A percentile compares a stretch with the other conserved stretches of the same genome.
phyloP scores from a whole-genome alignment of 2,113 vertebrate genomes.

The Tetrax tetrax region DNA sequence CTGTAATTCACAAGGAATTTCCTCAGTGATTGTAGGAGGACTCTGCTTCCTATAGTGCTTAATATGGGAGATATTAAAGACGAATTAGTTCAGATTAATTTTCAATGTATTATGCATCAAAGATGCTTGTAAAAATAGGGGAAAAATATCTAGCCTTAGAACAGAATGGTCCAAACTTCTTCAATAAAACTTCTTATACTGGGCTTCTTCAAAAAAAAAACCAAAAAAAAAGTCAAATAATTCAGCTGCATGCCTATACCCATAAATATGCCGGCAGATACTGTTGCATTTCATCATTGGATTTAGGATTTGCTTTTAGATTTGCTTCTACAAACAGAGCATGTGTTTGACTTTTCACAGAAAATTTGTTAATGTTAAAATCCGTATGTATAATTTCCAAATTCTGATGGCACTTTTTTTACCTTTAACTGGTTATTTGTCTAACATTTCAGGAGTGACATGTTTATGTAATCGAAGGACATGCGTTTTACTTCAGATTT shows the following conservation, averaged over 20 bases:
- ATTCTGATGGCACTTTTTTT: not conserved
- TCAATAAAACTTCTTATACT: not conserved
- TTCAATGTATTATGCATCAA: not conserved
- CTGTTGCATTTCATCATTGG: not conserved
- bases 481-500: not conserved
- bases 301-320: not conserved
- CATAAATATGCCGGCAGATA: not conserved
- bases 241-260: not conserved
- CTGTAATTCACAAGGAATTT: constrained; percentile 70
- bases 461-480: not conserved
- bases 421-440: not conserved
- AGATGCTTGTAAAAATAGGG: not conserved
- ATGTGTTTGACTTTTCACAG: not conserved
- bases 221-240: not conserved
- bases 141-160: not conserved
- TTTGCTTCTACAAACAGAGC: not conserved
- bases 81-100: not conserved
- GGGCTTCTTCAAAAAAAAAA: not conserved
- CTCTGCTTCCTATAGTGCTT: constrained; percentile 55
- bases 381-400: not conserved
- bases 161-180: not conserved
- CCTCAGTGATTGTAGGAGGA: constrained; percentile 25
- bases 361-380: not conserved
- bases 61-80: constrained; percentile 39
- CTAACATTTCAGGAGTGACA: not conserved